Evolutionary conservation across 2,888 invertebrate genomes (phyloP), one percentile per base, ranked within the genome.

Genomic region (Morpho achilles): DNA sequence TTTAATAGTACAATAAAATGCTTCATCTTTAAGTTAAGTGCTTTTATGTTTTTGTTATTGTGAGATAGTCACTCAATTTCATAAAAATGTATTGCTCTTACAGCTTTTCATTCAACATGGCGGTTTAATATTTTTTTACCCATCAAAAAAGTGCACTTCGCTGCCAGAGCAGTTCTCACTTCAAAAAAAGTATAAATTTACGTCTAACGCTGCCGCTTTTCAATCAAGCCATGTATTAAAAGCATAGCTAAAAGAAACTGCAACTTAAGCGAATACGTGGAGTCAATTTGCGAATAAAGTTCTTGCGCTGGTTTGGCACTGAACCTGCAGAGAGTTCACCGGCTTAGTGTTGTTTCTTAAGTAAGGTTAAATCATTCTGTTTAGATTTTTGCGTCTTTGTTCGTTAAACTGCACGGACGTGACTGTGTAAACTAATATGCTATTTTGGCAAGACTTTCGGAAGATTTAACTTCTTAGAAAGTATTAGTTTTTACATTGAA

Each of bases 211-310:
- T 59, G 4, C 5, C 50, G 51, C 61, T 54, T 54, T n/a, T 58
- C 23, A 51, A 39, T 64, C 56, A 40, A 39, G 45, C 50, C 59
- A n/a, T 47, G 45, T 56, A 53, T 56, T 55, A 58, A 60, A 75
- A 74, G 76, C 79, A 76, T 75, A 82, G 81, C 78, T 85, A 81
- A 88, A 89, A 87, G 87, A 87, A 90, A 87, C 77, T 89, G 88
- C 89, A 87, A 79, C 83, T 87, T 80, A 82, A 85, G 87, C 89
- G 87, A 84, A 87, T 87, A 87, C 88, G 86, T 83, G 86, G 73
- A 88, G 88, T 89, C 89, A 88, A 90, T 90, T 90, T 89, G 87
- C 80, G 85, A 89, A 85, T 82, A 86, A 89, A 88, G 76, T 88
- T 75, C 71, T 22, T 74, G 77, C 79, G 84, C 87, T 83, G 81